Conservation (phyloP, 2,797 vertebrate species). For the Catostomus latipinnis region DNA sequence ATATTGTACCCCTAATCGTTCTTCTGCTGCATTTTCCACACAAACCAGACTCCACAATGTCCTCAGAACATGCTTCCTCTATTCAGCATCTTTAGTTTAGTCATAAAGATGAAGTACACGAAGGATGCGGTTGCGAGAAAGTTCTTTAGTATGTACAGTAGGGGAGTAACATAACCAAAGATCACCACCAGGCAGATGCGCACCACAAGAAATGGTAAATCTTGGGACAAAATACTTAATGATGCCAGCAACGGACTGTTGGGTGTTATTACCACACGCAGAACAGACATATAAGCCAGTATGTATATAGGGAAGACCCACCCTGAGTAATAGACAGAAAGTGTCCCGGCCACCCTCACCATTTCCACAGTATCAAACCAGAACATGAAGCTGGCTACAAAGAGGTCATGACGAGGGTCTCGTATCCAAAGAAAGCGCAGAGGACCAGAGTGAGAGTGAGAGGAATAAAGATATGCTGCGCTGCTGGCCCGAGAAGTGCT, state of each 20-base stretch:
- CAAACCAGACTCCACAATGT: background rate
- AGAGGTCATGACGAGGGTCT: slow-evolving; percentile 74
- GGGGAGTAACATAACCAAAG: slow-evolving; percentile 77
- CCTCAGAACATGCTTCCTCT: slow-evolving; percentile 75
- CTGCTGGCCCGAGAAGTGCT: slow-evolving; percentile 42
- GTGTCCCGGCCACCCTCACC: slow-evolving; percentile 76
- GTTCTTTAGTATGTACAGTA: slow-evolving; percentile 83
- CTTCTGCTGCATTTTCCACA: too few species aligned
- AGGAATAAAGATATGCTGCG: slow-evolving; percentile 68
- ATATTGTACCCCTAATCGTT: background rate
- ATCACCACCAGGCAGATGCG: slow-evolving; percentile 74
- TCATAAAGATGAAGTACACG: slow-evolving; percentile 81
- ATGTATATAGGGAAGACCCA: slow-evolving; percentile 84
- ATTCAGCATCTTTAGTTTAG: slow-evolving; percentile 73
- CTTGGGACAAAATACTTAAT: slow-evolving; percentile 76
- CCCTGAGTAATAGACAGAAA: slow-evolving; percentile 68
- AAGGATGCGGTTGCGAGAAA: slow-evolving; percentile 75
- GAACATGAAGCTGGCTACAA: slow-evolving; percentile 77
- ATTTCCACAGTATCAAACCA: slow-evolving; percentile 86
- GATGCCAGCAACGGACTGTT: slow-evolving; percentile 69
- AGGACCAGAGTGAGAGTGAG: slow-evolving; percentile 57
- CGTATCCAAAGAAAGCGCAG: slow-evolving; percentile 66
- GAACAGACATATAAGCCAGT: slow-evolving; percentile 77
- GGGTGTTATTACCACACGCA: slow-evolving; percentile 75
- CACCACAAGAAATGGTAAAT: slow-evolving; percentile 82